phyloP scores from a whole-genome alignment of 2,113 vertebrate species.

The Cariama cristata region DNA sequence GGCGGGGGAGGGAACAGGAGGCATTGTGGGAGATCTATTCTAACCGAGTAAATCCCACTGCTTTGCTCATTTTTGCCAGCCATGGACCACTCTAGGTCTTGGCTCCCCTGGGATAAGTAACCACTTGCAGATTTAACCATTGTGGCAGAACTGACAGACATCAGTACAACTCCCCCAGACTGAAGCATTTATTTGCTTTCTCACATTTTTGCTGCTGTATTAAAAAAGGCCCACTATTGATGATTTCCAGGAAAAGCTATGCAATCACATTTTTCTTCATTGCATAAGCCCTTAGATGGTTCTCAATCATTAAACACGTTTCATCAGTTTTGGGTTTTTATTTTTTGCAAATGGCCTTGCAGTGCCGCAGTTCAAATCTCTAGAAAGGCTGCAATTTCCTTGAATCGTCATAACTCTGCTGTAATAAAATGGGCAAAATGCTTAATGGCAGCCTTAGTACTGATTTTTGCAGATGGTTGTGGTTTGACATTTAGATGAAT shows the following conservation, averaged over 20 bases:
- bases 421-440: not conserved
- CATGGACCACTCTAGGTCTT: not conserved
- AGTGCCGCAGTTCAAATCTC: not conserved
- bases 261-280: not conserved
- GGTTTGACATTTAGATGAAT: not conserved
- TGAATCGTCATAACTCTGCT: not conserved
- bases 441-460: not conserved
- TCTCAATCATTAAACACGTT: not conserved
- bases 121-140: not conserved
- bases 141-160: not conserved
- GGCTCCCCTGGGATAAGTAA: not conserved
- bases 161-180: not conserved
- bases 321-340: not conserved
- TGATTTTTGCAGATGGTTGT: not conserved
- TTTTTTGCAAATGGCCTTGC: not conserved
- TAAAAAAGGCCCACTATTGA: not conserved
- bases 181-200: not conserved
- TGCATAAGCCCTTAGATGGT: not conserved
- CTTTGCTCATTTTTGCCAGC: not conserved
- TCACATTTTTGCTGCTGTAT: not conserved
- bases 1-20: not conserved
- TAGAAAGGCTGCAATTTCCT: not conserved
- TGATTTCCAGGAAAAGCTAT: slow-evolving; percentile 1
- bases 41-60: not conserved
- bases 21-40: not conserved